Conservation (phyloP, 2,797 vertebrate species). For the Rachycentron canadum region DNA sequence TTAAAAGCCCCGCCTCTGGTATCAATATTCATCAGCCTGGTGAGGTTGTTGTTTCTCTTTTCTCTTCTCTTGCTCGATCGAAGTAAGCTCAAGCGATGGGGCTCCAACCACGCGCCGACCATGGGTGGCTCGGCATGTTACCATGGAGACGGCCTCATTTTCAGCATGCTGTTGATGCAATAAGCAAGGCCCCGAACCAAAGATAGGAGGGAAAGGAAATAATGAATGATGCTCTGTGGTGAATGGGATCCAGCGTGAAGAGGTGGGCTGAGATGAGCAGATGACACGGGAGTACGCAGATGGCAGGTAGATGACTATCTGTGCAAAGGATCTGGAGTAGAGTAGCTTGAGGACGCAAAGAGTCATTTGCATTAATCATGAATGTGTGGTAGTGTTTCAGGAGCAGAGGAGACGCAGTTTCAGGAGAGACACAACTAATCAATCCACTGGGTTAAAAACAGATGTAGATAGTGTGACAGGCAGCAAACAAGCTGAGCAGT, state of each 20-base stretch:
- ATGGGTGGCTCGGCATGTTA: slow-evolving; percentile 76
- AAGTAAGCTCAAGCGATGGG: slow-evolving; percentile 57
- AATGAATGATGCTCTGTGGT: slow-evolving; percentile 65
- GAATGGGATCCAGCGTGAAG: slow-evolving; percentile 47
- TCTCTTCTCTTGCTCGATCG: slow-evolving; percentile 60
- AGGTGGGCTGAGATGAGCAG: slow-evolving; percentile 23
- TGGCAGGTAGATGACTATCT: slow-evolving; percentile 38
- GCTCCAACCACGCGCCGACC: slow-evolving; percentile 71
- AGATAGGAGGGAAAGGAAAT: slow-evolving; percentile 60
- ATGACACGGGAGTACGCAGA: slow-evolving; percentile 25
- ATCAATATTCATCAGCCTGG: slow-evolving; percentile 78
- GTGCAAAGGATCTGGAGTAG: slow-evolving; percentile 15
- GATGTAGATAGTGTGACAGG: slow-evolving; percentile 34
- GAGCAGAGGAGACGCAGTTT: slow-evolving; percentile 25
- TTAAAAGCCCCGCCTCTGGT: slow-evolving; percentile 64
- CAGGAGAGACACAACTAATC: slow-evolving; percentile 24
- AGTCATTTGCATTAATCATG: slow-evolving; percentile 63
- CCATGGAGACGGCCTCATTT: slow-evolving; percentile 86
- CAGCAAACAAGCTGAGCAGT: slow-evolving; percentile 17
- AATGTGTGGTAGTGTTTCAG: slow-evolving; percentile 42
- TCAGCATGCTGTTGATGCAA: slow-evolving; percentile 69
- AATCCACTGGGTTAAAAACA: slow-evolving; percentile 12
- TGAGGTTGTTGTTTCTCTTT: slow-evolving; percentile 61
- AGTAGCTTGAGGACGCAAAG: slow-evolving; percentile 10
- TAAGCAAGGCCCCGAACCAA: slow-evolving; percentile 50